Evolutionary conservation across 2,797 vertebrate species (phyloP).

Genomic region (Triplophysa bombifrons): DNA sequence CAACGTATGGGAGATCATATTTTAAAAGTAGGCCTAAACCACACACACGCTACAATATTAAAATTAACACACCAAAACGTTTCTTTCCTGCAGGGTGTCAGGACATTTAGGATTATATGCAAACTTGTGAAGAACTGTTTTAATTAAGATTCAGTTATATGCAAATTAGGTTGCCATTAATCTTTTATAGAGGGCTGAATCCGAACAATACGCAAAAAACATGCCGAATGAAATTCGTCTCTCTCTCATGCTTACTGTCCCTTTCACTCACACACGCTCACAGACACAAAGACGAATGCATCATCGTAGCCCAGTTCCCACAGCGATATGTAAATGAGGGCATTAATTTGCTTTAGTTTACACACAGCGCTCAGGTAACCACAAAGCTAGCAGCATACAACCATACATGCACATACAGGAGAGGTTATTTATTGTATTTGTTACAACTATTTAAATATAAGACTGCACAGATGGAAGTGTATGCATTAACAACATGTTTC

Average conservation of each 20-base stretch:
- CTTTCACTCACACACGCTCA: neutral
- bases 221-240: constrained; percentile 29
- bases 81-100: neutral
- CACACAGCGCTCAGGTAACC: constrained; percentile 46
- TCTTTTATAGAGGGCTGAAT: constrained; percentile 3
- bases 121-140: constrained; percentile 26
- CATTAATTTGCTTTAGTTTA: constrained; percentile 49
- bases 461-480: constrained; percentile 1
- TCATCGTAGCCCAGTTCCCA: constrained; percentile 51
- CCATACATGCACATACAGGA: constrained; percentile 5
- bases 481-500: neutral
- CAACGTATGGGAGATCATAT: no score
- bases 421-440: neutral
- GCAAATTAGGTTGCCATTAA: constrained; percentile 19
- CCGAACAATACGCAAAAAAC: constrained; percentile 32
- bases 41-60: neutral
- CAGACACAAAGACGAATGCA: constrained; percentile 36
- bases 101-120: neutral
- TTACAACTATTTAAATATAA: constrained; percentile 14
- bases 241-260: constrained; percentile 19
- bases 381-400: constrained; percentile 3
- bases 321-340: constrained; percentile 53
- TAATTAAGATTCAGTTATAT: constrained; percentile 24
- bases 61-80: neutral
- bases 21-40: neutral